Base-by-base conservation (phyloP, 2,113 vertebrate species). In the Bagarius yarrelli region DNA sequence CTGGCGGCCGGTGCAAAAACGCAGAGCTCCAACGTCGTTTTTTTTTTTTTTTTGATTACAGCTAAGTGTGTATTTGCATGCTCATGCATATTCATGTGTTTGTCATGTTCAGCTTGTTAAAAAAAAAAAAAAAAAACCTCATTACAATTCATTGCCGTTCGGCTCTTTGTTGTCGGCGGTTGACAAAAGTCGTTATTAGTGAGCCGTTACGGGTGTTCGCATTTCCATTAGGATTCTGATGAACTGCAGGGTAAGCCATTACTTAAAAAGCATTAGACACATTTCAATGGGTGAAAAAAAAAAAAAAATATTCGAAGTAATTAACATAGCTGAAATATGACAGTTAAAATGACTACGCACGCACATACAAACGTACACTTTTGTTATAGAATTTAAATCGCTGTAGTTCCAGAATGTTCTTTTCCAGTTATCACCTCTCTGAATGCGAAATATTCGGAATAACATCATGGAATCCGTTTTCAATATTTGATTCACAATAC, bases 121-220 rank as follows among this genome's bases (percentile, higher is more conserved):
- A 57, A 66, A 34, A 40, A 27, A 47, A 77, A 27, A 53, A 15
- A 66, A 73, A 80, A 80, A 40, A 44, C 21, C 59, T 81, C 70
- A 67, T 78, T 78, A 63, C 21, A 52, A 74, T 74, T 74, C 70
- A 81, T 74, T 81, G 70, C 79, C 59, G 50, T 64, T 81, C 47
- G 9, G 59, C 70, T 81, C 70, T 81, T 81, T 81, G 79, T 81
- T 81, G 70, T 81, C n/a, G 32, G 30, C 18, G 47, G 70, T 74
- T 81, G 59, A 81, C 79, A 74, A 81, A 81, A 81, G 79, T 81
- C 70, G 59, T 81, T 81, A 74, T 81, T 81, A 55, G 79, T 34
- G 60, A 5, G 23, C 60, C 32, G 70, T 81, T 81, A 63, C 50
- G 59, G 57, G 70, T 81, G 71, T 81, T 81, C 71, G 79, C 70